Percentiles rank a stretch among this genome's conserved stretches.
Evolutionary conservation across 2,113 vertebrate genomes (phyloP).

Genomic region (Heterochromis multidens): DNA sequence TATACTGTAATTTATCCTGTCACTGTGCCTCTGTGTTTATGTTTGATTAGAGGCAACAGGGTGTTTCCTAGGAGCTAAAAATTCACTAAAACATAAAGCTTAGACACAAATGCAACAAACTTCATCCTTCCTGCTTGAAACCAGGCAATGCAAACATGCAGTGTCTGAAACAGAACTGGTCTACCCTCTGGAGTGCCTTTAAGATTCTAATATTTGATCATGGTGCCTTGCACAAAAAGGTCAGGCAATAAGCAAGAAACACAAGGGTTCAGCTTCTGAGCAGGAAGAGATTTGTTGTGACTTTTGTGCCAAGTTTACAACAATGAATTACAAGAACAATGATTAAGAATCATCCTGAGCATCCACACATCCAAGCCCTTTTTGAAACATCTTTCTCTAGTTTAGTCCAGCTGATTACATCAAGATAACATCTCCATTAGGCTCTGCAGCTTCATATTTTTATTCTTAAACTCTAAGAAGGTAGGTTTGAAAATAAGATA

Average conservation of each 20-base stretch:
- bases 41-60: background rate
- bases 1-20: background rate
- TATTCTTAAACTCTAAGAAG: background rate
- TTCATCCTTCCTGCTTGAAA: background rate
- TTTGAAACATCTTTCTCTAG: background rate
- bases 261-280: background rate
- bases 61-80: background rate
- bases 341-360: background rate
- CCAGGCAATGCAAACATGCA: background rate
- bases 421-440: background rate
- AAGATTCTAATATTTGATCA: background rate
- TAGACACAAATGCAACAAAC: background rate
- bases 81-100: background rate
- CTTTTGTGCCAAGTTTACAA: background rate
- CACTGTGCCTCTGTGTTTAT: background rate
- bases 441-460: background rate
- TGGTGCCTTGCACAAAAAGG: background rate
- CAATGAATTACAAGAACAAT: background rate
- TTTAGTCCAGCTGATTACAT: background rate
- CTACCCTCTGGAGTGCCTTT: background rate
- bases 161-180: too few relatives aligned
- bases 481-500: background rate
- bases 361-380: background rate
- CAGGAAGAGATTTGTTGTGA: background rate
- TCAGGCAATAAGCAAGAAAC: background rate